These are phyloP conservation scores for Parnassius orleans DNA, from an alignment of 2,888 invertebrate genomes.

Conservation along the genomic window DNA sequence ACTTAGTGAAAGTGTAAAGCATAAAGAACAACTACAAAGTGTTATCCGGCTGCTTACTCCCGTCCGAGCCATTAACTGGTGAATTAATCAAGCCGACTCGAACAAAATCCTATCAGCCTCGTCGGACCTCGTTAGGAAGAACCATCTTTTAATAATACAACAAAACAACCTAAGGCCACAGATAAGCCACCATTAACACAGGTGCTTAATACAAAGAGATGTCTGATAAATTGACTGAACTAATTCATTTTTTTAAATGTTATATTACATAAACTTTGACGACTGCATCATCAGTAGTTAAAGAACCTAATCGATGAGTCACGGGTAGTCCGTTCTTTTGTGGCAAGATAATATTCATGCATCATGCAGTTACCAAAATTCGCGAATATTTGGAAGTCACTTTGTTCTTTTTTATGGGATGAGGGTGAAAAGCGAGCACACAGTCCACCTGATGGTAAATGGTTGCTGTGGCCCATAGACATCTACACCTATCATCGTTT, in stretches of 20 bases:
- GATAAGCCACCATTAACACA: constrained; percentile 71
- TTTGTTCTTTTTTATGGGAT: too few relatives aligned
- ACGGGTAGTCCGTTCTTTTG: too few relatives aligned
- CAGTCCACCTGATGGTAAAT: too few relatives aligned
- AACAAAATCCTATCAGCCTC: constrained; percentile 40
- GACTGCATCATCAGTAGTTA: too few relatives aligned
- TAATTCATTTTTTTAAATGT: constrained; percentile 25
- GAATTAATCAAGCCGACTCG: constrained; percentile 32
- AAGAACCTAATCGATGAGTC: too few relatives aligned
- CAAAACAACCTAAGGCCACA: constrained; percentile 46
- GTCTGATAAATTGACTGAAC: constrained; percentile 56
- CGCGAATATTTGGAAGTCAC: too few relatives aligned
- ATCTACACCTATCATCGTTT: too few relatives aligned
- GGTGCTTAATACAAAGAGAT: constrained; percentile 65
- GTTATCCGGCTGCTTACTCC: constrained; percentile 12
- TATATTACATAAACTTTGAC: background rate
- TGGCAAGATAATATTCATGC: too few relatives aligned
- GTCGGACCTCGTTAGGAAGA: constrained; percentile 50
- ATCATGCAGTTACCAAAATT: too few relatives aligned
- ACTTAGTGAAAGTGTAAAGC: constrained; percentile 19
- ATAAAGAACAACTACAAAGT: constrained; percentile 5
- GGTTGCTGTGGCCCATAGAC: too few relatives aligned
- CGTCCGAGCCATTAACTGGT: constrained; percentile 26
- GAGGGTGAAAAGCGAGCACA: too few relatives aligned
- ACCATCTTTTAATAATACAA: constrained; percentile 59